phyloP scores from a whole-genome alignment of 64 coral and sea anemone species.

The Actinia tenebrosa region DNA sequence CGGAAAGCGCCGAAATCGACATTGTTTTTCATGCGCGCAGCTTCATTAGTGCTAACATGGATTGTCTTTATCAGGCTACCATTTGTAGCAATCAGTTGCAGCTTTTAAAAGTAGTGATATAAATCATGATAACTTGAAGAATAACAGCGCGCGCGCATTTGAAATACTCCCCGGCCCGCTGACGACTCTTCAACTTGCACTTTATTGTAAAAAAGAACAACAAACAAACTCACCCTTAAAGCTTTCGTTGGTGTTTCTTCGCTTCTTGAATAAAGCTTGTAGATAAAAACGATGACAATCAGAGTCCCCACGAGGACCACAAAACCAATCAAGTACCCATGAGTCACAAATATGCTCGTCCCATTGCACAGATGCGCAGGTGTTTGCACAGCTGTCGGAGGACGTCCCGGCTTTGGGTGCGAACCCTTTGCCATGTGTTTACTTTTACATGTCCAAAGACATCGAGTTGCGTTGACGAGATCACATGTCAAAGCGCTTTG shows the following conservation, averaged over 20 bases:
- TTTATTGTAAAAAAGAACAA: background rate
- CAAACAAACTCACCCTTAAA: background rate
- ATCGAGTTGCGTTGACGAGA: background rate
- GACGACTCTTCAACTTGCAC: too few species aligned
- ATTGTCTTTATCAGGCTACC: too few species aligned
- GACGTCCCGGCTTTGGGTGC: too few species aligned
- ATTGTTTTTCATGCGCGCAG: too few species aligned
- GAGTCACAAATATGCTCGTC: background rate
- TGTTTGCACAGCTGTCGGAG: background rate
- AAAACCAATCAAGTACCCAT: background rate
- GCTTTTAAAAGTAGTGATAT: too few species aligned
- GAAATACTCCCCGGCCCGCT: too few species aligned
- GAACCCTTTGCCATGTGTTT: background rate
- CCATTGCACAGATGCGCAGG: background rate
- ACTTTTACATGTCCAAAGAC: background rate
- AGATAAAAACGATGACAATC: background rate
- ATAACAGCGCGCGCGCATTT: too few species aligned
- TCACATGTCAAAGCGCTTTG: slow-evolving; percentile 2
- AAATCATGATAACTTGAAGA: too few species aligned
- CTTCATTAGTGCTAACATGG: too few species aligned
- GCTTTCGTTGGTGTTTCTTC: background rate
- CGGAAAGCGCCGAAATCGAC: too few species aligned
- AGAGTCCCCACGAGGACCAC: background rate
- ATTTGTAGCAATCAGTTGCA: too few species aligned
- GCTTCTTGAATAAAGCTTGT: background rate